Conservation (phyloP, 2,888 invertebrate species). For the Andricus quercusramuli region DNA sequence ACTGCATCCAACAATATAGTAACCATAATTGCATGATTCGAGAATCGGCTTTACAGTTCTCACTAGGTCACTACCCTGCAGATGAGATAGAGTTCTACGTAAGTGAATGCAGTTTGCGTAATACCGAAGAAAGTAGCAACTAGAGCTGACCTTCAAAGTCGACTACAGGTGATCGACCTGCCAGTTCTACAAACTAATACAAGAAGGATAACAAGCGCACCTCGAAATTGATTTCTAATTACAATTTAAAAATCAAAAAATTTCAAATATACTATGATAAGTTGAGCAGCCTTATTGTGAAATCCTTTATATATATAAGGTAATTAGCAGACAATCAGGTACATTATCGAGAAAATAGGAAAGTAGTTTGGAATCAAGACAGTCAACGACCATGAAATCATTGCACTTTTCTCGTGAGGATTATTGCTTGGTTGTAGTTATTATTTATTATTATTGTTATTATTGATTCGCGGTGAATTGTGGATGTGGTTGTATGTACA, state of each 20-base stretch:
- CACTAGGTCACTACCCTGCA: conserved; percentile 32
- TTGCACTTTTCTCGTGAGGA: not conserved
- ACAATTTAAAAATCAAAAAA: not conserved
- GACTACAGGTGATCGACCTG: conserved; percentile 32
- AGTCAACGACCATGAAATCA: not conserved
- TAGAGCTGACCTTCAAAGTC: not conserved
- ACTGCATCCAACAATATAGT: conserved; percentile 6
- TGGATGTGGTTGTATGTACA: not conserved
- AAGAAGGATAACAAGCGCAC: not conserved
- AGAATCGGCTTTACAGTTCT: conserved; percentile 9
- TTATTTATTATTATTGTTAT: not conserved
- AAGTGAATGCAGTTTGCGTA: conserved; percentile 36
- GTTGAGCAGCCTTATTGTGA: too few relatives aligned
- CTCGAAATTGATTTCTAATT: not conserved
- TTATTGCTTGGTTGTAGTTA: not conserved
- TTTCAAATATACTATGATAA: too few relatives aligned
- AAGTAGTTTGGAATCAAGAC: not conserved
- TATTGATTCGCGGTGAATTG: not conserved
- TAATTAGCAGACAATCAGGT: too few relatives aligned
- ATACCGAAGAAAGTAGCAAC: conserved; percentile 27
- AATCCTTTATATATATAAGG: too few relatives aligned
- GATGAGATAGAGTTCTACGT: conserved; percentile 21
- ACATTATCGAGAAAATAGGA: not conserved
- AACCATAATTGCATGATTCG: conserved; percentile 11
- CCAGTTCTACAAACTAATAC: conserved; percentile 12